Conservation (phyloP, 2,113 vertebrate genomes). For the Thunnus maccoyii region DNA sequence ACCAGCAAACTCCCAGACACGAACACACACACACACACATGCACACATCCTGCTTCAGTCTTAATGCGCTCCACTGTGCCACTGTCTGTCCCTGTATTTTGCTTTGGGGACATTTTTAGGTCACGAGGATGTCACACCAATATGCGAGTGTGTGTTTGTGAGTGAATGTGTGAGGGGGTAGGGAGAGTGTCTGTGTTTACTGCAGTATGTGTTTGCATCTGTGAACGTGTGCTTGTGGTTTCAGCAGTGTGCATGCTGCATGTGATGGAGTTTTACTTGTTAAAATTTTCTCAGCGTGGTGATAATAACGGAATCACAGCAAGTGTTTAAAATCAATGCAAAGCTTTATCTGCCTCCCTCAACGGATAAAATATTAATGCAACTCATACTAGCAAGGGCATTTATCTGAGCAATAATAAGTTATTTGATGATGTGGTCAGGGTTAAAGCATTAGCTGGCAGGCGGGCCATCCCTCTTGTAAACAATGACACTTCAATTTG, state of each 20-base stretch:
- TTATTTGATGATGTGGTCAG: constrained; percentile 55
- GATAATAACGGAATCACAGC: constrained; percentile 34
- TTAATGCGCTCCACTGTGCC: constrained; percentile 3
- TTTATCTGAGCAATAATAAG: constrained; percentile 61
- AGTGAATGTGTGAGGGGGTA: constrained; percentile 2
- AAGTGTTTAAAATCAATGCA: constrained; percentile 53
- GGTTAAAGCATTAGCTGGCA: constrained; percentile 60
- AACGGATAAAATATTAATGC: constrained; percentile 55
- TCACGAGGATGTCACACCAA: constrained; percentile 61
- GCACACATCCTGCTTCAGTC: constrained; percentile 25
- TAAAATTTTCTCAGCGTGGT: neutral
- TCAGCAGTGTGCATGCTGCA: neutral
- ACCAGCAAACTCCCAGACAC: constrained; percentile 37
- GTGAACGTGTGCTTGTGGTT: neutral
- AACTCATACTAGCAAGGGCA: constrained; percentile 23
- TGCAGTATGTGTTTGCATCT: constrained; percentile 16
- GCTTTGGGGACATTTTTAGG: constrained; percentile 69
- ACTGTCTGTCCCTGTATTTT: constrained; percentile 57
- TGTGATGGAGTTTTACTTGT: neutral
- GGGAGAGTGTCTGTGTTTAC: constrained; percentile 12
- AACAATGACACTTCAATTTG: constrained; percentile 70
- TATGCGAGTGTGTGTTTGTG: constrained; percentile 24
- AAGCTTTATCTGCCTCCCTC: constrained; percentile 26
- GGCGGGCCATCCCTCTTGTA: constrained; percentile 33
- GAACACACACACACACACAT: constrained; percentile 6